These are phyloP conservation scores for Arrhopalites spinosus DNA, from an alignment of 2,888 invertebrate species.

Conservation along the genomic window DNA sequence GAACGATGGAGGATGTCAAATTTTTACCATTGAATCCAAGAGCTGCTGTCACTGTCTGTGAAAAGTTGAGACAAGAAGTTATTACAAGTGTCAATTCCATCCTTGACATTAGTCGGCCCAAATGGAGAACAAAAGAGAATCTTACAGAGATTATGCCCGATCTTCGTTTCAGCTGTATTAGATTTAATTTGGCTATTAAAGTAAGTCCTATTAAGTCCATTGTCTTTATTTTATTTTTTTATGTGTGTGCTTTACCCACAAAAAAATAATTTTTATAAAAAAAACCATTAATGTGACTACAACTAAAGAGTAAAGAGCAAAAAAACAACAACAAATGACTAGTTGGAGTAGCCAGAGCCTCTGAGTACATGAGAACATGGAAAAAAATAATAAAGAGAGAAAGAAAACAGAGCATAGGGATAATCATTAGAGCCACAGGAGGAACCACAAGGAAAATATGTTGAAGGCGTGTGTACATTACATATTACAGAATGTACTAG, in stretches of 20 bases:
- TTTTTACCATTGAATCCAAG: slow-evolving; percentile 75
- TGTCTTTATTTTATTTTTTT: slow-evolving; percentile 2
- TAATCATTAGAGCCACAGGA: not conserved
- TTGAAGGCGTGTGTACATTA: not conserved
- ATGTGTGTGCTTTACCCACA: not conserved
- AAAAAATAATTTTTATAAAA: too few relatives aligned
- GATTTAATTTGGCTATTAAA: slow-evolving; percentile 53
- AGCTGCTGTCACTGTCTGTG: slow-evolving; percentile 76
- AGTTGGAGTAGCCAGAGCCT: not conserved
- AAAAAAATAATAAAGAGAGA: not conserved
- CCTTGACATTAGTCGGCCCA: slow-evolving; percentile 72
- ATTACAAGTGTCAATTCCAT: slow-evolving; percentile 79
- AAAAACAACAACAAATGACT: too few relatives aligned
- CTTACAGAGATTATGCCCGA: slow-evolving; percentile 66
- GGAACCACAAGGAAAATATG: not conserved
- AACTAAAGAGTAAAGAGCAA: not conserved
- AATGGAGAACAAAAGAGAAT: slow-evolving; percentile 81
- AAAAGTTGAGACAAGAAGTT: slow-evolving; percentile 77
- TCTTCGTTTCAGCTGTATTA: slow-evolving; percentile 47
- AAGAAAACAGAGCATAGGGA: not conserved
- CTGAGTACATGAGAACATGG: not conserved
- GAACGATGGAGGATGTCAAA: slow-evolving; percentile 58
- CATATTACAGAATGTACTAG: not conserved
- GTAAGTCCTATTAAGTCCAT: slow-evolving; percentile 45
- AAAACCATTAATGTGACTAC: too few relatives aligned